A percentile compares a stretch with the other conserved stretches of the same genome.
Conservation (phyloP, 2,888 invertebrate genomes). For the Eristalinus sepulchralis region DNA sequence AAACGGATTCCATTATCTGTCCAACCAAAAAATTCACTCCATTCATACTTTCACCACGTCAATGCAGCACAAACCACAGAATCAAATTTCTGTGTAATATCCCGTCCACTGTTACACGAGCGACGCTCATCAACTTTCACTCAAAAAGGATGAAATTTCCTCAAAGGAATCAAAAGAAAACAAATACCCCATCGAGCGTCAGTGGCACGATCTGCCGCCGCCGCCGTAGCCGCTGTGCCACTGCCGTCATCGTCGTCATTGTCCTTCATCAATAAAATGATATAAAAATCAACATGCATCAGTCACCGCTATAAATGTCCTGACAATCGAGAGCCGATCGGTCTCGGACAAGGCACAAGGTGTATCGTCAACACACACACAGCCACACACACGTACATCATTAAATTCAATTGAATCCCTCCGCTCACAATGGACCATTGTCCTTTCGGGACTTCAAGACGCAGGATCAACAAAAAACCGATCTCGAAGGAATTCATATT, state of each 20-base stretch:
- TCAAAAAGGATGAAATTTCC: conserved; percentile 51
- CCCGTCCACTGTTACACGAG: conserved; percentile 19
- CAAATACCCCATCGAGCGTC: conserved; percentile 26
- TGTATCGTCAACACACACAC: conserved; percentile 34
- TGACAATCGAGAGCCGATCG: conserved; percentile 18
- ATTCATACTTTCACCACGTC: conserved; percentile 26
- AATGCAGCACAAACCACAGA: conserved; percentile 50
- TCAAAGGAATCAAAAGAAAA: conserved; percentile 27
- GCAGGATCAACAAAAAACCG: conserved; percentile 28
- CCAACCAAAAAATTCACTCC: background rate
- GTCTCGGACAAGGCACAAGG: conserved; percentile 42
- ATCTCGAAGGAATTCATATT: conserved; percentile 59
- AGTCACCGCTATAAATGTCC: conserved; percentile 57
- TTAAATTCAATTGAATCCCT: conserved; percentile 31
- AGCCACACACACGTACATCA: conserved; percentile 15
- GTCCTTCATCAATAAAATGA: conserved; percentile 54
- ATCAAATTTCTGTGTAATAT: conserved; percentile 58
- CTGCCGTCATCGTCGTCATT: conserved; percentile 11
- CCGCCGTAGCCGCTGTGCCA: background rate
- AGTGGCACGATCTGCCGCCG: conserved; percentile 47
- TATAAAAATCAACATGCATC: conserved; percentile 61
- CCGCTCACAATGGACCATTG: conserved; percentile 51
- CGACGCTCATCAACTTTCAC: conserved; percentile 59
- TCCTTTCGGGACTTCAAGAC: conserved; percentile 53
- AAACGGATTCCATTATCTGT: background rate